Base-by-base conservation (phyloP, 2,113 vertebrate genomes). In the Rhinopomastus cyanomelas region DNA sequence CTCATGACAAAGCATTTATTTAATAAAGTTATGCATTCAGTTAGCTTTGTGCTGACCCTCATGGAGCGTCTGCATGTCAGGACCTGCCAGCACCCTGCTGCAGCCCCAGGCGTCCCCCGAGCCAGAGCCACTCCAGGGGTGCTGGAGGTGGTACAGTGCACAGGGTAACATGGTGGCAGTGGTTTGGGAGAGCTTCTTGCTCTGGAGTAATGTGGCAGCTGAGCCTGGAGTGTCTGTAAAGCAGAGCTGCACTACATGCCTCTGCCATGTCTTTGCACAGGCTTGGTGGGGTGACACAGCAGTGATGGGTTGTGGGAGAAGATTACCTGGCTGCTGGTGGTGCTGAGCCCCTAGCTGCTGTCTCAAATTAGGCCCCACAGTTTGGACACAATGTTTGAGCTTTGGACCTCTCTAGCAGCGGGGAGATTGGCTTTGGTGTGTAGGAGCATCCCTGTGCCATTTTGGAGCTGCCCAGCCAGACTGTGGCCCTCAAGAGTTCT, bases 1-100 rank as follows among this genome's bases (percentile, higher is more conserved):
- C 98, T 98, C 98, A 97, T 99, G 98, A 98, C 98, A 99, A 99
- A 99, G 98, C 99, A 99, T 99, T 99, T 99, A 99, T 99, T 99
- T 99, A 99, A 99, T 99, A 99, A 99, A 99, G 98, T 98, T 99
- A 98, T 98, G 98, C 98, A 98, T 99, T 98, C 99, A 98, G 97
- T 97, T 97, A 97, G 97, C 93, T 91, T n/a, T 78, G 95, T 95
- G 78, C 96, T 94, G 85, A 94, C 89, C 81, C 94, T 94, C 10
- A 0, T 92, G 75, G 89, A 93, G 67, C 29, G 34, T 89, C 85
- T 85, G 65, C 32, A 2, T 90, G 66, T 83, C 3, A 3, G 52
- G 78, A 56, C 39, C 52, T 8, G 11, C 37, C 69, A 51, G 52
- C 2, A 8, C 71, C 44, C 25, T 61, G 65, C 85, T 78, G 25